Percentiles rank a stretch among this genome's conserved stretches.
phyloP scores from a whole-genome alignment of 2,888 invertebrate genomes.

The Copidosoma aretas region DNA sequence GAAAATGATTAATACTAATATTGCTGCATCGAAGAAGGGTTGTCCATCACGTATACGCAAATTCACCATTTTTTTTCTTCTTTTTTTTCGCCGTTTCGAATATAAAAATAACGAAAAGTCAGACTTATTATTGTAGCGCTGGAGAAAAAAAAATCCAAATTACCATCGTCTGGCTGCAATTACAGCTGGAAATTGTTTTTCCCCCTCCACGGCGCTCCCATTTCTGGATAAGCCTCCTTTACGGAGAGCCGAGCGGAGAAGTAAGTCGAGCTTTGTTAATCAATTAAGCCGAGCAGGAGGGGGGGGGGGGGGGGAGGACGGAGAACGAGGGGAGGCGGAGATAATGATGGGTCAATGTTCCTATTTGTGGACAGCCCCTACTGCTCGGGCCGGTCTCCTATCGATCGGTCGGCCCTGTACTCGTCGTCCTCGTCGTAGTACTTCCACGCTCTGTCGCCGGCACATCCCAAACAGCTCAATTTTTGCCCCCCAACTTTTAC shows the following conservation, averaged over 20 bases:
- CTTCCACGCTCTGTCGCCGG: too few species aligned
- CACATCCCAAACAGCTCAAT: slow-evolving; percentile 27
- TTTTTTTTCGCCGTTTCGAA: too few species aligned
- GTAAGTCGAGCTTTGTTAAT: slow-evolving; percentile 40
- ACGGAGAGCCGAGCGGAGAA: slow-evolving; percentile 9
- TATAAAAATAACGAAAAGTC: too few species aligned
- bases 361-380: slow-evolving; percentile 41
- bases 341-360: slow-evolving; percentile 44
- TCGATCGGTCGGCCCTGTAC: slow-evolving; percentile 39
- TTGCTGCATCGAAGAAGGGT: too few species aligned
- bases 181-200: slow-evolving; percentile 28
- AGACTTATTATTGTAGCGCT: too few species aligned
- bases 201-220: background rate
- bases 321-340: slow-evolving; percentile 2
- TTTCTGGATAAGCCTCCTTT: background rate
- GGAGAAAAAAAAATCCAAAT: background rate
- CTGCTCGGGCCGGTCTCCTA: slow-evolving; percentile 25
- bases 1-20: too few species aligned
- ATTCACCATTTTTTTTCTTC: too few species aligned
- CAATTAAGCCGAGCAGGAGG: slow-evolving; percentile 35
- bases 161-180: slow-evolving; percentile 15
- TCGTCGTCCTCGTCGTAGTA: background rate
- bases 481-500: slow-evolving; percentile 37
- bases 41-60: too few species aligned
- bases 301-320: too few species aligned